Conservation (phyloP, 2,888 invertebrate genomes). For the Macaria liturata region DNA sequence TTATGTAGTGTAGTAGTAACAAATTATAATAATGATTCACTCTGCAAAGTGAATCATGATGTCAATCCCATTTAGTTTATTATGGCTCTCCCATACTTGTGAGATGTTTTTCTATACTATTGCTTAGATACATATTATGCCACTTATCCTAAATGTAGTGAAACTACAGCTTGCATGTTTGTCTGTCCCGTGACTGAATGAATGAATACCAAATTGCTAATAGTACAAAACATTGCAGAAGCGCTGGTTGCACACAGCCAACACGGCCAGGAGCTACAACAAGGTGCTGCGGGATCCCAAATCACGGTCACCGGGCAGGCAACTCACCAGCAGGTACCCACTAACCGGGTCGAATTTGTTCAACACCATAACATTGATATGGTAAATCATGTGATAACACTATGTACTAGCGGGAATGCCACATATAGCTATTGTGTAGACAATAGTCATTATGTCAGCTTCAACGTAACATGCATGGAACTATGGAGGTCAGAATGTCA, state of each 20-base stretch:
- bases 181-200: too few relatives aligned
- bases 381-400: slow-evolving; percentile 78
- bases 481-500: slow-evolving; percentile 14
- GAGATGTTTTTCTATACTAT: too few relatives aligned
- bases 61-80: too few relatives aligned
- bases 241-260: slow-evolving; percentile 76
- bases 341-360: slow-evolving; percentile 81
- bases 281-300: slow-evolving; percentile 58
- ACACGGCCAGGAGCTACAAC: slow-evolving; percentile 44
- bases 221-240: slow-evolving; percentile 46
- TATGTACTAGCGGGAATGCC: slow-evolving; percentile 71
- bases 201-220: too few relatives aligned
- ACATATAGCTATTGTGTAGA: slow-evolving; percentile 58
- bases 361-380: slow-evolving; percentile 83
- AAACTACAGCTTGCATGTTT: too few relatives aligned
- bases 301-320: slow-evolving; percentile 65
- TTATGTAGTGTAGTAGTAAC: too few relatives aligned
- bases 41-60: too few relatives aligned
- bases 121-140: too few relatives aligned
- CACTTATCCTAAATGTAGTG: too few relatives aligned
- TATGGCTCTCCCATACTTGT: too few relatives aligned
- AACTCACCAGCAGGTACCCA: slow-evolving; percentile 80
- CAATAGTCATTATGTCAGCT: slow-evolving; percentile 27
- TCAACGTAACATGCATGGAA: slow-evolving; percentile 38
- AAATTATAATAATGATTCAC: too few relatives aligned